Conservation (phyloP, 2,797 vertebrate genomes). For the Eulemur mongoz region DNA sequence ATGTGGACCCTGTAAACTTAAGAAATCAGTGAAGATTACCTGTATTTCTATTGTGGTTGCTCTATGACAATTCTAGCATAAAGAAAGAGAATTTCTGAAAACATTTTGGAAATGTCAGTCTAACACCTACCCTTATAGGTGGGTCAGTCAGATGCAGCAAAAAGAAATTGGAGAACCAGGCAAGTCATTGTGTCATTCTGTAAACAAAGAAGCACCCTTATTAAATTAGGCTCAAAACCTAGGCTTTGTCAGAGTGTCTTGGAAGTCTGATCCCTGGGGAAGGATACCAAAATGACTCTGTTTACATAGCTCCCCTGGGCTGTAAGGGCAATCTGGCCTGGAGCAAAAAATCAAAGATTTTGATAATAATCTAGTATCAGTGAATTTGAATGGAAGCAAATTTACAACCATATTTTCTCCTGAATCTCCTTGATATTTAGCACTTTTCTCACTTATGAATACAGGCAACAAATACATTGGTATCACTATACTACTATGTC, state of each 20-base stretch:
- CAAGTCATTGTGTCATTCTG: not conserved
- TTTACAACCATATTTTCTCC: not conserved
- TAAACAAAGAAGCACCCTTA: not conserved
- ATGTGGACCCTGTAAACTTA: not conserved
- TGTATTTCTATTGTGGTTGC: not conserved
- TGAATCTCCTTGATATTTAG: not conserved
- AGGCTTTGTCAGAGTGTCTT: not conserved
- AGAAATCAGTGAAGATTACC: not conserved
- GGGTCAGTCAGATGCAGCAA: not conserved
- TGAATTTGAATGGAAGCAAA: not conserved
- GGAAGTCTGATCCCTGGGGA: not conserved
- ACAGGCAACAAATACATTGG: not conserved
- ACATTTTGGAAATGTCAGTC: not conserved
- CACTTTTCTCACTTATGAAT: not conserved
- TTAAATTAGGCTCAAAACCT: not conserved
- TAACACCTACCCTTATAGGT: fast-evolving
- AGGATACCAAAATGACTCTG: not conserved
- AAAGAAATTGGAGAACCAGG: not conserved
- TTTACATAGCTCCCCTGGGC: not conserved
- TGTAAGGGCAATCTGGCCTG: not conserved
- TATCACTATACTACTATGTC: not conserved
- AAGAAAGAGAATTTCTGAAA: not conserved
- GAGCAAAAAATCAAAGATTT: not conserved
- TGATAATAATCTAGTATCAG: not conserved
- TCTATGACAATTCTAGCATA: not conserved